These are phyloP conservation scores for Progne subis DNA, from an alignment of 2,113 vertebrate species.

Conservation along the genomic window DNA sequence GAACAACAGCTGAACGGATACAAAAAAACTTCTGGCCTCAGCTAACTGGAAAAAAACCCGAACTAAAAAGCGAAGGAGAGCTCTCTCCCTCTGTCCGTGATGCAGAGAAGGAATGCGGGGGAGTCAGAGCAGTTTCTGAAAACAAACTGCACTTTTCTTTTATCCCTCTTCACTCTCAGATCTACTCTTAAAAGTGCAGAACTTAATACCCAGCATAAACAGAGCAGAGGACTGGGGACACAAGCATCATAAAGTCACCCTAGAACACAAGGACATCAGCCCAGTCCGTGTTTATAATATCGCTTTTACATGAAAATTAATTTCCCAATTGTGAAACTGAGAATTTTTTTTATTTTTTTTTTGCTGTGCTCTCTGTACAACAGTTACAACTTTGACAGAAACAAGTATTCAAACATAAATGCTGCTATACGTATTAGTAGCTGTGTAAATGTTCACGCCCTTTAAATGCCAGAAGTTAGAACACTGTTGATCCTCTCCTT, in stretches of 20 bases:
- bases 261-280: accelerated
- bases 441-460: background rate
- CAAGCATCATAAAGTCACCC: too few relatives aligned
- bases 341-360: background rate
- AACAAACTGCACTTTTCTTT: accelerated
- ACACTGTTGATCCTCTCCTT: background rate
- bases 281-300: background rate
- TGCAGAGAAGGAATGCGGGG: background rate
- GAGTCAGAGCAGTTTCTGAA: background rate
- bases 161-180: accelerated
- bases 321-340: background rate
- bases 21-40: background rate
- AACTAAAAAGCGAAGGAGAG: background rate
- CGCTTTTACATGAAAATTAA: background rate
- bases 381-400: background rate
- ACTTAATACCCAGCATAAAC: background rate
- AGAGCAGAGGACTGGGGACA: accelerated
- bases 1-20: background rate
- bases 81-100: background rate
- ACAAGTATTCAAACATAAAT: background rate
- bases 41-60: background rate
- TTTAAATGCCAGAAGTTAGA: background rate
- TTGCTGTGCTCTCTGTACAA: background rate
- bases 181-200: background rate
- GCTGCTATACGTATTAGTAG: background rate